Evolutionary conservation across 2,797 vertebrate species (phyloP).

Genomic region (Sebastes oblongus): DNA sequence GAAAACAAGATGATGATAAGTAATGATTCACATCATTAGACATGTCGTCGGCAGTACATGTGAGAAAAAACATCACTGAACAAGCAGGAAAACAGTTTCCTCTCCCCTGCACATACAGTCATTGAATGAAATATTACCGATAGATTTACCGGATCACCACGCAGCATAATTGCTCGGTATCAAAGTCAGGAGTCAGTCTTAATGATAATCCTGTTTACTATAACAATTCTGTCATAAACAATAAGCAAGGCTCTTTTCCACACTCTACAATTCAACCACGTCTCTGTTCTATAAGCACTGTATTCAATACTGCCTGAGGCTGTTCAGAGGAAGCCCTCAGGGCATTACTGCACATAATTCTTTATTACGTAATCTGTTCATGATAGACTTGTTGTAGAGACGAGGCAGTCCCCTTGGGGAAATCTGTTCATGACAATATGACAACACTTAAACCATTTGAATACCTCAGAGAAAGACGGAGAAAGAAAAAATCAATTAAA

Average conservation of each 20-base stretch:
- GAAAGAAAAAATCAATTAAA: background rate
- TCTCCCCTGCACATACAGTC: background rate
- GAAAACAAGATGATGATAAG: background rate
- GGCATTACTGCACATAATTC: slow-evolving; percentile 31
- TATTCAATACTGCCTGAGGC: slow-evolving; percentile 34
- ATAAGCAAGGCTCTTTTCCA: background rate
- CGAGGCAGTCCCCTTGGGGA: background rate
- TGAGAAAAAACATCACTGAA: background rate
- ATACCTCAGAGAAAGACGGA: background rate
- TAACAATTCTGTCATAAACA: slow-evolving; percentile 21
- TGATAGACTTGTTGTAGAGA: background rate
- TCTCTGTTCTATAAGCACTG: slow-evolving; percentile 11
- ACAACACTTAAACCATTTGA: background rate
- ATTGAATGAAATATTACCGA: background rate
- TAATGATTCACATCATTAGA: background rate
- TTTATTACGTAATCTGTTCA: slow-evolving; percentile 42
- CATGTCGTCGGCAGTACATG: background rate
- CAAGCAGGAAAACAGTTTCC: background rate
- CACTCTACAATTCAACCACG: background rate
- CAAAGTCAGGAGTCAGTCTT: background rate
- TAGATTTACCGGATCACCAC: background rate
- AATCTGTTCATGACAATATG: slow-evolving; percentile 6
- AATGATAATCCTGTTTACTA: slow-evolving; percentile 2
- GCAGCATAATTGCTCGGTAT: background rate
- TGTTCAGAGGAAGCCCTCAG: slow-evolving; percentile 4